Evolutionary conservation across 1,140 invertebrate species (phyloP), one percentile per base, ranked within the genome.

Genomic region (Drosophila nannoptera): DNA sequence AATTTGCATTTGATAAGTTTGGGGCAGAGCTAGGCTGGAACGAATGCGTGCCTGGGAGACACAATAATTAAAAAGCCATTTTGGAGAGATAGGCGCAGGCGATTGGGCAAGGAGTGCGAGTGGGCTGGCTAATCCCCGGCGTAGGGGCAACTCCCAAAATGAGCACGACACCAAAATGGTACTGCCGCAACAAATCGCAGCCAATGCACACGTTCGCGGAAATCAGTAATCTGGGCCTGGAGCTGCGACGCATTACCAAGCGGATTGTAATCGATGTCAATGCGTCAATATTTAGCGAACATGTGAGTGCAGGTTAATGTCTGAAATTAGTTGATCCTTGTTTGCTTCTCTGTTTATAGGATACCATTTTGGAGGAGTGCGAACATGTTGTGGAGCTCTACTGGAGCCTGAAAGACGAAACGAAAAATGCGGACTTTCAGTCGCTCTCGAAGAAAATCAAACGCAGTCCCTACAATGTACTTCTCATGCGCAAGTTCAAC

Each of bases 151-250:
- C 54, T 63, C 52, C 70, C 52, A 78, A 87, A 80, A 88, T 88
- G 87, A 87, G 87, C 69, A 88, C 78, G 31, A 88, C 87, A 55
- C 87, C 87, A 64, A 88, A 88, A 70, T 88, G 87, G 87, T 88
- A 88, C 82, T 88, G 87, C 83, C 87, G 87, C 69, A 88, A 88
- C 73, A 88, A 88, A 88, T 88, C 87, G 62, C 86, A 88, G 77
- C 87, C 86, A 53, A 87, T 88, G 78, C 86, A 88, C 72, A 88
- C 87, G 65, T 88, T 88, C 70, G 76, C 78, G 71, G 87, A 88
- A 80, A 87, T 88, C 54, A 75, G 71, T 22, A 88, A 87, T 67
- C 65, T 88, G 61, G 87, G 87, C 50, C 68, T 87, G 63, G 87
- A 88, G 53, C 54, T 88, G 52, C 74, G 87, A 8, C 81, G 78